A percentile compares a stretch with the other conserved stretches of the same genome.
These are phyloP conservation scores for Patiria pectinifera DNA, from an alignment of 53 echinoderm and acorn worm species.

Conservation along the genomic window DNA sequence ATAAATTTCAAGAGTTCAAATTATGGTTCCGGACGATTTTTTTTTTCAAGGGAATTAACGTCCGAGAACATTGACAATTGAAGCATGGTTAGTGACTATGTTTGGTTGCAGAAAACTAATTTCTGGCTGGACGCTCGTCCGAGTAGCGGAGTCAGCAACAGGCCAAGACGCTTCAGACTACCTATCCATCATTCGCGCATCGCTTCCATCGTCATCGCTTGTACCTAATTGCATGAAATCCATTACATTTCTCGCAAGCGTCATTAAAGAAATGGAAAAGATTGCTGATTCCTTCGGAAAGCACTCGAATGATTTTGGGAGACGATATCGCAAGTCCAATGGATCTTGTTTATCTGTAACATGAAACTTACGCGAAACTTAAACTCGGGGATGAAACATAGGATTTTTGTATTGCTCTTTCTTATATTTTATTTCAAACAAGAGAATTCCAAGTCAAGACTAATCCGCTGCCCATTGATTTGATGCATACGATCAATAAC, in stretches of 20 bases:
- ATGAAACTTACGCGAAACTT: no score
- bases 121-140: neutral
- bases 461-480: no score
- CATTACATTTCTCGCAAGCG: constrained; percentile 31
- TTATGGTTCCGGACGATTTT: no score
- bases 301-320: neutral
- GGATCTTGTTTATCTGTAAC: no score
- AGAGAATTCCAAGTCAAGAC: no score
- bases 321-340: neutral
- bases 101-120: neutral
- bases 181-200: constrained; percentile 34
- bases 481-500: no score
- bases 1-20: no score
- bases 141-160: constrained; percentile 17
- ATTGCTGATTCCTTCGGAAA: neutral
- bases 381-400: no score
- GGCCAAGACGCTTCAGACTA: neutral
- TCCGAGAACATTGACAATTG: no score
- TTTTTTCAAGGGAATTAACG: no score
- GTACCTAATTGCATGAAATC: constrained; percentile 4
- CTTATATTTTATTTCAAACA: no score
- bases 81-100: neutral
- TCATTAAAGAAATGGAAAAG: constrained; percentile 11
- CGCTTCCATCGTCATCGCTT: constrained; percentile 5
- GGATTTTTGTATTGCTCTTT: no score